Conservation (phyloP, 2,113 vertebrate species). For the Spermophilus dauricus region DNA sequence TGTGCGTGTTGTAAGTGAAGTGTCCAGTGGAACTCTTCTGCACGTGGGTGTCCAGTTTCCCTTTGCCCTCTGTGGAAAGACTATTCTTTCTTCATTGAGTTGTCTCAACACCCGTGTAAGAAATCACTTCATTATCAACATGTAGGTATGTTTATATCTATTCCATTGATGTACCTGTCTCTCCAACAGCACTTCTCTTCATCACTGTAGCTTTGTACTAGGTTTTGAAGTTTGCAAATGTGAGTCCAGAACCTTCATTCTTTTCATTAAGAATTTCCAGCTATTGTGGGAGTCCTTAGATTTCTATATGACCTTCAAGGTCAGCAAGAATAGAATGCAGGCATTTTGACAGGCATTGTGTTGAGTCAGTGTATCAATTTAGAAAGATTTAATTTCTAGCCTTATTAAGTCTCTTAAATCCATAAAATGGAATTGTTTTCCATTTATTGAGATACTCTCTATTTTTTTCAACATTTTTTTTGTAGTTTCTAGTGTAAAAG, state of each 20-base stretch:
- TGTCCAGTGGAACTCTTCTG: neutral
- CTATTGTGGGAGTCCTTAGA: neutral
- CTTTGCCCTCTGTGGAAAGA: neutral
- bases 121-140: neutral
- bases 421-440: neutral
- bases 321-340: neutral
- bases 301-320: neutral
- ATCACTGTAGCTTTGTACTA: neutral
- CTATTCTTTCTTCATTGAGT: neutral
- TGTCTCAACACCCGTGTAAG: neutral
- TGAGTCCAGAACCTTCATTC: neutral
- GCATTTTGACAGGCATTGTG: neutral
- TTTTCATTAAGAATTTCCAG: neutral
- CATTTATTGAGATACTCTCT: neutral
- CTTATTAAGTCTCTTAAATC: neutral
- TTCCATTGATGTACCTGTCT: neutral
- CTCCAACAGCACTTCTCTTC: neutral
- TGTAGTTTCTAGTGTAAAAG: neutral
- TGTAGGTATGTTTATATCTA: neutral
- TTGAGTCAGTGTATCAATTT: neutral
- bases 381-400: neutral
- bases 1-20: neutral
- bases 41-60: too few relatives aligned
- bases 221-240: neutral
- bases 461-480: neutral